phyloP scores from a whole-genome alignment of 1,140 invertebrate genomes.

The Hermetia illucens region DNA sequence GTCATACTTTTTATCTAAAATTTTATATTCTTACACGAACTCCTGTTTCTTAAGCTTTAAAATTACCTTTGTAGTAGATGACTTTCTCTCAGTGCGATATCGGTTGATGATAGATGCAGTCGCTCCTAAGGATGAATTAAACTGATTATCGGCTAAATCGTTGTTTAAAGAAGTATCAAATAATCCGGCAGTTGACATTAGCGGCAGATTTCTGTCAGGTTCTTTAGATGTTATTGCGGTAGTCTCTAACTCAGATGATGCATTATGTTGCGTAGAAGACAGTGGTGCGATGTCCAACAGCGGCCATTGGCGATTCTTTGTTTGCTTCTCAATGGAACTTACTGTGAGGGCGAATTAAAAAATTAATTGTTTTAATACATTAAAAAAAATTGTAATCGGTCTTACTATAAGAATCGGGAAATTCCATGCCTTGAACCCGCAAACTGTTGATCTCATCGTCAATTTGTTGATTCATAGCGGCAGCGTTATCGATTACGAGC shows the following conservation, averaged over 20 bases:
- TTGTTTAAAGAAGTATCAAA: background rate
- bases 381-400: background rate
- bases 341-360: constrained; percentile 12
- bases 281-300: constrained; percentile 14
- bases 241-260: background rate
- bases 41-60: too few species aligned
- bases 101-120: constrained; percentile 14
- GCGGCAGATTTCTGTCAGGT: too few species aligned
- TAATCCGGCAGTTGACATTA: too few species aligned
- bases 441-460: constrained; percentile 69
- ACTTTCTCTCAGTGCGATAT: constrained; percentile 29
- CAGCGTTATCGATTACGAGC: constrained; percentile 71
- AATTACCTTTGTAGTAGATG: constrained; percentile 31
- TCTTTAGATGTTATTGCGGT: constrained; percentile 18
- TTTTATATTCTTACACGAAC: too few species aligned
- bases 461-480: constrained; percentile 77
- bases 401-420: constrained; percentile 30
- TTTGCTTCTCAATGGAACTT: constrained; percentile 29
- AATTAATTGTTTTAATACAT: background rate
- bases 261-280: background rate
- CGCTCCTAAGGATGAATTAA: background rate
- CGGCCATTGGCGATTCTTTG: constrained; percentile 23
- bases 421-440: constrained; percentile 40
- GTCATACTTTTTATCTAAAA: too few species aligned
- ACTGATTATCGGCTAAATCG: constrained; percentile 8